Evolutionary conservation across 2,797 vertebrate genomes (phyloP), one percentile per base, ranked within the genome.

Genomic region (Notamacropus eugenii): DNA sequence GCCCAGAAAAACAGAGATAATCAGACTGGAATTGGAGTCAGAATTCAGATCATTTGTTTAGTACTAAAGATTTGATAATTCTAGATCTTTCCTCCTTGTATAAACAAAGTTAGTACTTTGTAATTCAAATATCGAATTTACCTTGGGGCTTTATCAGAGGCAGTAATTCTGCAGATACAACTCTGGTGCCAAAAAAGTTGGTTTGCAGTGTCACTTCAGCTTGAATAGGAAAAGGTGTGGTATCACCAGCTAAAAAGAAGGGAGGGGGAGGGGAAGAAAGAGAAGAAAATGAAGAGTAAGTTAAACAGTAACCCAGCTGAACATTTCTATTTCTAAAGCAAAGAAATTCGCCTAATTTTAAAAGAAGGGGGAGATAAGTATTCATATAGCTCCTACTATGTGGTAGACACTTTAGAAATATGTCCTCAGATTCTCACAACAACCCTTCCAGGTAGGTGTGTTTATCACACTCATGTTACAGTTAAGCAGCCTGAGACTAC

Each of bases 121-220:
- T 9, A 2, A 4, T 29, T 62, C 59, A 27, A n/a, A 54, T 10
- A 1, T 22, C 90, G 52, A n/a, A 96, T 98, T 98, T 95, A 99
- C 99, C 98, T 0, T 99, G 99, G 22, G 99, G 98, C 98, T 99
- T 99, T 90, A 99, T 59, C 92, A 99, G 98, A 0, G 99, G 99
- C 94, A 99, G 97, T 97, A 99, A 99, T 93, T 99, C 99, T 22
- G 97, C 99, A 97, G 99, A 98, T 98, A 99, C 98, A 94, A 99
- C 99, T 97, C 98, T 99, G n/a, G 98, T 99, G 95, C 95, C 98
- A 96, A 98, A 99, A 27, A 99, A 99, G 99, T 99, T 99, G 28
- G 99, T 99, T 98, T 98, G 99, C 94, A 99, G 93, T 0, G 99
- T 99, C 90, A 99, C 98, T 90, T 99, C 99, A 0, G 99, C 99